Base-by-base conservation (phyloP, 2,888 invertebrate genomes). In the Scaptomyza reducta region DNA sequence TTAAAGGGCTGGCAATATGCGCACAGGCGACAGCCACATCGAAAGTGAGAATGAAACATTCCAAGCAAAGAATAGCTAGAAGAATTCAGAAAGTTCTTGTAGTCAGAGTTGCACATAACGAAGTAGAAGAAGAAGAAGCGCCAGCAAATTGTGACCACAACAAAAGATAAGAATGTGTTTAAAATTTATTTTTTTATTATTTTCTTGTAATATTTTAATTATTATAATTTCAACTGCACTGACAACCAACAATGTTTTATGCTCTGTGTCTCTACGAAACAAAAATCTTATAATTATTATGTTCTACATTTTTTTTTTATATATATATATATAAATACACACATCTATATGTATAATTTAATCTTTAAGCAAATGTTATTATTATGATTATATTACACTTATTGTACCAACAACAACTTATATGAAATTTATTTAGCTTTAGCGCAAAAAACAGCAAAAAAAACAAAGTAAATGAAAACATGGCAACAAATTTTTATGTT, bases 371-470 rank as follows among this genome's bases (percentile, higher is more conserved):
- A 69, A 86, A 82, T 82, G 81, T 82, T 82, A 82, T 86, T 82
- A 82, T 82, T 82, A 81, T 85, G 58, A 77, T 58, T 70, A 75
- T 70, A 70, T 38, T 51, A 70, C 64, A 63, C 61, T 77, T 70
- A 74, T 77, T 80, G 82, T 80, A 86, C 70, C 83, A 81, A 86
- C 77, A 81, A 86, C 77, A 81, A 86, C 74, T 85, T 81, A 76
- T 81, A 79, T 76, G 83, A 81, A 86, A 86, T 86, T 82, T 82
- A 76, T 88, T 84, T 86, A 87, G 87, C 85, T 80, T 87, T 87
- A 88, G 86, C 72, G 66, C 76, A 80, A 71, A 70, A 77, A 77
- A 77, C 42, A 68, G 67, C 69, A 73, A 77, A 9, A 65, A 65
- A 64, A 29, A 71, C 67, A 58, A 72, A 74, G 58, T 60, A 69